Base-by-base conservation (phyloP, 2,888 invertebrate species). In the Caenorhabditis macrosperma region DNA sequence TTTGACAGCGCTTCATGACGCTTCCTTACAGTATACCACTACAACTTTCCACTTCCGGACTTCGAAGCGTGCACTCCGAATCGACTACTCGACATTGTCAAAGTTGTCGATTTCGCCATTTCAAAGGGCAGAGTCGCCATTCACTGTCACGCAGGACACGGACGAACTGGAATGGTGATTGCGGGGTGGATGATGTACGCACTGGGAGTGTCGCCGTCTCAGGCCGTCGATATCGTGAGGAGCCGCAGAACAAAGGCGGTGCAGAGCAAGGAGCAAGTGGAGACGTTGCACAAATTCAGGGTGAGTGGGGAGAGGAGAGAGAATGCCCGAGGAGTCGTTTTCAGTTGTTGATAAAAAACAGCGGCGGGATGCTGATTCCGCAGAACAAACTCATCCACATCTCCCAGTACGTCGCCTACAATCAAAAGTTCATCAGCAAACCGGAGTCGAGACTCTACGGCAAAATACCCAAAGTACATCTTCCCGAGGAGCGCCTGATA, bases 41-140 rank as follows among this genome's bases (percentile, higher is more conserved):
- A 95, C 93, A 96, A 96, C 92, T 96, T 95, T 91, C 94, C 94
- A 2, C 95, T 92, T 94, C 94, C 94, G 41, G 95, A 96, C 91
- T 95, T 95, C 91, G 95, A 95, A 0, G 94, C 95, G 74, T 94
- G 95, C 0, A 94, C 94, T 2, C 92, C 95, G 85, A 93, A 93
- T 52, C 94, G 94, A 6, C 92, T 96, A n/a, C 91, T 95, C 83
- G 95, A 95, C 90, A 95, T 95, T 94, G 94, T 95, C n/a, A 95
- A 95, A 92, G 95, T 95, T 9, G 92, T 95, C 88, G 94, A 95
- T 41, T 96, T 95, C 91, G 94, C 95, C 0, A 92, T 95, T 10
- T 93, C 94, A 57, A 94, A 61, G 72, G 88, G 87, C 0, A 80
- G 77, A 46, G 63, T 86, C 12, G 88, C 88, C 68, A 93, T 96